A percentile compares a stretch with the other conserved stretches of the same genome.
These are phyloP conservation scores for Hirtodrosophila confusa DNA, from an alignment of 2,888 invertebrate genomes.

Conservation along the genomic window DNA sequence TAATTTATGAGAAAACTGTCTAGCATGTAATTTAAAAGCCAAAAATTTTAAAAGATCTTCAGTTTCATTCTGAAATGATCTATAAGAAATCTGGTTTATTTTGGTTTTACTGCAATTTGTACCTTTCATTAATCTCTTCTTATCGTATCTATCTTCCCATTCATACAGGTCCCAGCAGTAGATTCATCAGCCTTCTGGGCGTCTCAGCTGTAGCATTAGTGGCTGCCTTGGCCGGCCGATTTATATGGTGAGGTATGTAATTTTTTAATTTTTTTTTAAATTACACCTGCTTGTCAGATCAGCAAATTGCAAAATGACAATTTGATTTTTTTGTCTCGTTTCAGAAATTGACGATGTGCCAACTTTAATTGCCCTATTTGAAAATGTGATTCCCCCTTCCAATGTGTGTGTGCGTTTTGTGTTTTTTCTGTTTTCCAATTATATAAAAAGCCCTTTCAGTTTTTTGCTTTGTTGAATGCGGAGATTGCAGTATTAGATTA, in stretches of 20 bases:
- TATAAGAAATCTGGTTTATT: too few relatives aligned
- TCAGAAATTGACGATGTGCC: slow-evolving; percentile 37
- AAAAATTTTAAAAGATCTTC: too few relatives aligned
- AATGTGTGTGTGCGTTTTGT: slow-evolving; percentile 9
- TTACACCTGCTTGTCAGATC: background rate
- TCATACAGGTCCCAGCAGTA: slow-evolving; percentile 36
- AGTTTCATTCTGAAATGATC: too few relatives aligned
- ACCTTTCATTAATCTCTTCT: background rate
- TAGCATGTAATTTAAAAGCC: too few relatives aligned
- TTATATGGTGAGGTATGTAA: slow-evolving; percentile 78
- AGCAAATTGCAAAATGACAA: slow-evolving; percentile 10
- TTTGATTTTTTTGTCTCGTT: slow-evolving; percentile 21
- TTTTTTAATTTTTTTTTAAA: slow-evolving; percentile 1
- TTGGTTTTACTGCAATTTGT: too few relatives aligned
- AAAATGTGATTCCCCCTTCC: slow-evolving; percentile 58
- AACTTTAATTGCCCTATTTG: slow-evolving; percentile 32
- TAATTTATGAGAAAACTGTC: too few relatives aligned
- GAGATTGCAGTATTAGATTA: slow-evolving; percentile 73
- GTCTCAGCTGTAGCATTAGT: slow-evolving; percentile 67
- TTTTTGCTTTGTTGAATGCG: slow-evolving; percentile 42
- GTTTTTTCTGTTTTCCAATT: slow-evolving; percentile 25
- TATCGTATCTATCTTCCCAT: slow-evolving; percentile 1
- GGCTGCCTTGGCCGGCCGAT: slow-evolving; percentile 63
- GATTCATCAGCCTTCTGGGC: slow-evolving; percentile 61
- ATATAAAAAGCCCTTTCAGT: slow-evolving; percentile 23